Evolutionary conservation across 2,797 vertebrate genomes (phyloP), one percentile per base, ranked within the genome.

Genomic region (Phoxinus dragarum): DNA sequence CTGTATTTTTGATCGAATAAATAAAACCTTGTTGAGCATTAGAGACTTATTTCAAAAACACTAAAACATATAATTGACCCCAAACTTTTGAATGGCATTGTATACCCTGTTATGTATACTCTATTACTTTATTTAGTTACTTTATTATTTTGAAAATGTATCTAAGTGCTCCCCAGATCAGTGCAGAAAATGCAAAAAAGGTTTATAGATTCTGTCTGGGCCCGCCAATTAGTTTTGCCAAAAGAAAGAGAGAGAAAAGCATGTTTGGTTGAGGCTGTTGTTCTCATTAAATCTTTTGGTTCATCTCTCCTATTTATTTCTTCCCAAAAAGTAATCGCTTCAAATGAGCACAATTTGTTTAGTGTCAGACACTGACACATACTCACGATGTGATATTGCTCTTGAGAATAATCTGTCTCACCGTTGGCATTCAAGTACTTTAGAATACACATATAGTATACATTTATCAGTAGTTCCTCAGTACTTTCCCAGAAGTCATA

Each of bases 251-350:
- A 38, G 44, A 52, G 5, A 66, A 21, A 49, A 38, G n/a, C 4
- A 19, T 52, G 9, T 67, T 68, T 66, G 19, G 38, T 23, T 40
- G 21, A 54, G 61, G 34, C 14, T 54, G 59, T 66, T 83, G 27
- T 76, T 23, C 81, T 83, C 31, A 49, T 52, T 75, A 64, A 84
- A 84, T 27, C 23, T 40, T 31, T 16, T 44, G 36, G 56, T n/a
- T 81, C 73, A 23, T 75, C 17, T 52, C 17, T 75, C 19, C 5
- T 40, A 17, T 61, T 71, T 74, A 12, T 69, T 54, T 40, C 52
- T 44, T 34, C 6, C 19, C 34, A 38, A 10, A 64, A 64, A 19
- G 8, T 9, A 16, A 16, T 66, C 19, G 40, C 34, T 81, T 69
- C 16, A 52, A 52, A 69, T 66, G 31, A 83, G 56, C 34, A 59